Evolutionary conservation across 2,888 invertebrate species (phyloP).

Genomic region (Coecobrya sp.): DNA sequence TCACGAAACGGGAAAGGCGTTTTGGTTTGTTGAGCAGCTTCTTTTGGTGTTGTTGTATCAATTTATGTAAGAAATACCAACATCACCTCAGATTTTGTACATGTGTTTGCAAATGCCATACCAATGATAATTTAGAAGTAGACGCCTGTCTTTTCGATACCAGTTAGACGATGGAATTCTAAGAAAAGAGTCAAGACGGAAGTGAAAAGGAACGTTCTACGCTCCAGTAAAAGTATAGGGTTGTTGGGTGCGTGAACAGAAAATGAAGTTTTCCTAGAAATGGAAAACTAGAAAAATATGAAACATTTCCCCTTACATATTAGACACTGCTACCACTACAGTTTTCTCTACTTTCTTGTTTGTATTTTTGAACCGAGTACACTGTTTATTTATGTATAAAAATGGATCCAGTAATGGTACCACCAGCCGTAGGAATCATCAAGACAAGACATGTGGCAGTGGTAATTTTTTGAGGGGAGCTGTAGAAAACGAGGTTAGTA

Average conservation of each 20-base stretch:
- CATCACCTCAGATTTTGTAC: constrained; percentile 27
- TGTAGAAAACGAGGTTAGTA: constrained; percentile 36
- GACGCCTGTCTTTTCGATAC: constrained; percentile 7
- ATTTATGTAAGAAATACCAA: constrained; percentile 13
- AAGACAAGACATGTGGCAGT: neutral
- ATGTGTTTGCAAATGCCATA: constrained; percentile 35
- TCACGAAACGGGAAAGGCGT: constrained; percentile 72
- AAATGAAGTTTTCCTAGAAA: constrained; percentile 65
- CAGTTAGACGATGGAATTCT: neutral
- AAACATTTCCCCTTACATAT: neutral
- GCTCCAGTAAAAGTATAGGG: constrained; percentile 34
- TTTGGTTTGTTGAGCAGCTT: constrained; percentile 38
- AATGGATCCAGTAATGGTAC: neutral
- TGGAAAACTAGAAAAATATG: constrained; percentile 16
- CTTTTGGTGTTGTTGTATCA: constrained; percentile 28
- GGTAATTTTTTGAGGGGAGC: neutral
- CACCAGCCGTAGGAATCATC: neutral
- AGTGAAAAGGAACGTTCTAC: constrained; percentile 23
- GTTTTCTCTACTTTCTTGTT: neutral
- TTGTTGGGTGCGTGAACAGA: constrained; percentile 71
- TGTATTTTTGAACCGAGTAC: neutral
- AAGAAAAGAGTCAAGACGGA: constrained; percentile 48
- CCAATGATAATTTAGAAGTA: constrained; percentile 68
- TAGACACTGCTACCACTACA: neutral
- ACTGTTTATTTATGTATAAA: neutral